Base-by-base conservation (phyloP, 1,140 invertebrate genomes). In the Drosophila prosaltans region DNA sequence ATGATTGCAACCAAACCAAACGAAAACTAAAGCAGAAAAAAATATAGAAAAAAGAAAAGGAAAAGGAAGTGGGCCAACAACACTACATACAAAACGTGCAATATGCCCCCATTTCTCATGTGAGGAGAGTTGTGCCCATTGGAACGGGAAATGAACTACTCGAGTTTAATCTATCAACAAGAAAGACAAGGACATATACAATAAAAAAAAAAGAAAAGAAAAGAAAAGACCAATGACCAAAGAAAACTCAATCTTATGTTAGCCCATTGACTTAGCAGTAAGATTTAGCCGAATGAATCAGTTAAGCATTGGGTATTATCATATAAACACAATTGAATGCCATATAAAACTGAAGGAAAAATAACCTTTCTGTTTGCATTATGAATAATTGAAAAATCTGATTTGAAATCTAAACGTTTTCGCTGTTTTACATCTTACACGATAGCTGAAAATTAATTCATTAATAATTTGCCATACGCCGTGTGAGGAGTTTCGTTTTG, bases 1-100 rank as follows among this genome's bases (percentile, higher is more conserved):
- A 78, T 76, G 79, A 88, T 79, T 79, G 72, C 72, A 70, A 69
- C 65, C 72, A 88, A 76, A 67, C 65, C 61, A 81, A 51, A 69
- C 68, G 62, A 74, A 54, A 55, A 51, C 45, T 24, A 26, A 51
- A 51, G 45, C 45, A 51, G 21, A 51, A 51, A 26, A 26, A 48
- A 30, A 30, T 3, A 3, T 3, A 30, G 4, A 30, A 30, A 48
- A 48, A 8, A 48, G 21, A 21, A 51, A 55, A 51, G 64, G 26
- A 72, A 36, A 36, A 54, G 36, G 32, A 62, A 61, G 45, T 39
- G 40, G 62, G 58, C 64, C 39, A 68, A 54, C 63, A 66, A 55
- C 41, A 9, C 45, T 36, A 63, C 6, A 63, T 26, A 43, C 57
- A 39, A 59, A 16, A 10, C n/a, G 9, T 21, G 32, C n/a, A 16